phyloP scores from a whole-genome alignment of 2,797 vertebrate genomes.

The Rhinophrynus dorsalis region DNA sequence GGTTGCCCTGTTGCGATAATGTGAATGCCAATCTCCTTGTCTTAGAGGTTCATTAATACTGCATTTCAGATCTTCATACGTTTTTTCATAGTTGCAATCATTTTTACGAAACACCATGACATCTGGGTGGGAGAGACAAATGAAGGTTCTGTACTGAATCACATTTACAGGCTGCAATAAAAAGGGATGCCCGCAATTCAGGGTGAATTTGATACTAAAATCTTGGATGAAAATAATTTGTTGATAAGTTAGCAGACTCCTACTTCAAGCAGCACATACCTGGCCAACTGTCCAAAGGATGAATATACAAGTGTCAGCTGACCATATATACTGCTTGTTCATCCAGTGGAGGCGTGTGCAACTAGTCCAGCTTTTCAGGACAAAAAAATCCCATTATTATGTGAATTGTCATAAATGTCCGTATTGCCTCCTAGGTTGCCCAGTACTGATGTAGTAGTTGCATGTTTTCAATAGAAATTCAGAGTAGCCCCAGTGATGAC shows the following conservation, averaged over 20 bases:
- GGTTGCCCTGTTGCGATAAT: neutral
- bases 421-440: too few species aligned
- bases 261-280: neutral
- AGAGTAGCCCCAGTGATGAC: too few species aligned
- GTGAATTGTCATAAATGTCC: too few species aligned
- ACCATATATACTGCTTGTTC: too few species aligned
- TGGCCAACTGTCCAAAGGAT: neutral
- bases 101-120: constrained; percentile 5
- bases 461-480: too few species aligned
- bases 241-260: constrained; percentile 27
- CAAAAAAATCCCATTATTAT: too few species aligned
- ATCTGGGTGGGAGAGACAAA: constrained; percentile 33
- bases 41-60: constrained; percentile 18
- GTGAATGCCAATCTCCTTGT: neutral
- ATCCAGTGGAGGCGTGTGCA: too few species aligned
- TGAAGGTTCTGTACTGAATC: constrained; percentile 37
- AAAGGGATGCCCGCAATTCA: constrained; percentile 18
- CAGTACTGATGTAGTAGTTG: too few species aligned
- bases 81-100: neutral
- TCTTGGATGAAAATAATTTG: constrained; percentile 23
- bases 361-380: too few species aligned
- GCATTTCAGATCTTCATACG: constrained; percentile 19
- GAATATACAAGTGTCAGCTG: neutral
- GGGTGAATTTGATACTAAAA: constrained; percentile 12
- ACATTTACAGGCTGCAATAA: constrained; percentile 37